A percentile compares a stretch with the other conserved stretches of the same genome.
Conservation (phyloP, 2,797 vertebrate genomes). For the Melanotaenia maccullochi region DNA sequence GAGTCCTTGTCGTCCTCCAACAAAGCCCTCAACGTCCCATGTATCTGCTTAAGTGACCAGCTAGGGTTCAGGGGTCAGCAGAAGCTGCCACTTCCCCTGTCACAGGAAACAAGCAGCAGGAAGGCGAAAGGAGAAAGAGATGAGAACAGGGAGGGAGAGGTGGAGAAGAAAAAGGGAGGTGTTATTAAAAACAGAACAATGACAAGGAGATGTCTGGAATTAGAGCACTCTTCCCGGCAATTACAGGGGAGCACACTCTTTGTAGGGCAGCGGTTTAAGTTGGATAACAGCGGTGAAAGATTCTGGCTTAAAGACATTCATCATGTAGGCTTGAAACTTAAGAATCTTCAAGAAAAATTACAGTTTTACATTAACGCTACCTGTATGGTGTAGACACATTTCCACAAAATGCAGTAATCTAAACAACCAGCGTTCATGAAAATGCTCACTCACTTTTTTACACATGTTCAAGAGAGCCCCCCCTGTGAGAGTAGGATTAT, state of each 20-base stretch:
- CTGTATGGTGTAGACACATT: conserved; percentile 30
- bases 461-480: conserved; percentile 46
- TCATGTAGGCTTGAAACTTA: conserved; percentile 28
- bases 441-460: conserved; percentile 20
- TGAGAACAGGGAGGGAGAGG: conserved; percentile 45
- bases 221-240: conserved; percentile 37
- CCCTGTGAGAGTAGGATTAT: conserved; percentile 63
- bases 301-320: conserved; percentile 39
- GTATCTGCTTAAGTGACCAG: conserved; percentile 82
- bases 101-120: conserved; percentile 78
- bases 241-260: conserved; percentile 4
- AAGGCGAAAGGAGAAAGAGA: conserved; percentile 60
- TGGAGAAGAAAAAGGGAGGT: conserved; percentile 56
- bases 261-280: conserved; percentile 30
- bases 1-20: conserved; percentile 74
- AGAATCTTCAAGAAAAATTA: conserved; percentile 35
- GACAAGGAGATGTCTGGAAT: conserved; percentile 73
- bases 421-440: conserved; percentile 25
- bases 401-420: conserved; percentile 40
- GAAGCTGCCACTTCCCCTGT: conserved; percentile 84
- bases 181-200: conserved; percentile 77
- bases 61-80: conserved; percentile 73
- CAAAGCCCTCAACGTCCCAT: conserved; percentile 77
- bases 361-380: conserved; percentile 19
- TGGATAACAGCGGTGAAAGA: conserved; percentile 42